Conservation (phyloP, 2,888 invertebrate genomes). For the Dasypogon diadema region DNA sequence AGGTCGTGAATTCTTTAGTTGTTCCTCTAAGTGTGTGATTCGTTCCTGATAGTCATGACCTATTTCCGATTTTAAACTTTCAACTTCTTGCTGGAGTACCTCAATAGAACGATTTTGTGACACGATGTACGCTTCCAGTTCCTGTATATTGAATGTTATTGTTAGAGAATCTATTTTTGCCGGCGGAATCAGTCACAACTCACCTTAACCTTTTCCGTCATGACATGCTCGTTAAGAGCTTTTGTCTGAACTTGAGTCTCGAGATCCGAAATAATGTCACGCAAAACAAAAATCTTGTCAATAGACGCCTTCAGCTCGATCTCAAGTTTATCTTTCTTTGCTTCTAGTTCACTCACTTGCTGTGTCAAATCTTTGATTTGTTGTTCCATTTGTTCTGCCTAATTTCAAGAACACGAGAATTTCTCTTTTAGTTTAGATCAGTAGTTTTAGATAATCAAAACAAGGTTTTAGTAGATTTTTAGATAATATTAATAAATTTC, state of each 20-base stretch:
- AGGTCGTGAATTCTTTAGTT: slow-evolving; percentile 69
- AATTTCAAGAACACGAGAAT: background rate
- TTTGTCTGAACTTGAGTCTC: slow-evolving; percentile 82
- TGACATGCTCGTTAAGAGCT: slow-evolving; percentile 74
- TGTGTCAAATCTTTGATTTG: slow-evolving; percentile 80
- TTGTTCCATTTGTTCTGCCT: slow-evolving; percentile 82
- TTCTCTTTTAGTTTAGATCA: background rate
- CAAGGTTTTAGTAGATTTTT: background rate
- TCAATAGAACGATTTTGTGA: slow-evolving; percentile 65
- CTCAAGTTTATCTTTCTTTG: slow-evolving; percentile 76
- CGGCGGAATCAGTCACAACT: slow-evolving; percentile 3
- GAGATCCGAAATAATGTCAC: slow-evolving; percentile 82
- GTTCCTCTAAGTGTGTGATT: slow-evolving; percentile 68
- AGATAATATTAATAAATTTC: slow-evolving; percentile 15
- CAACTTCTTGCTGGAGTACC: slow-evolving; percentile 64
- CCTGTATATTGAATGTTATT: slow-evolving; percentile 56
- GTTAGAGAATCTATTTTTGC: slow-evolving; percentile 21
- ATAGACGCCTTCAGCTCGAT: slow-evolving; percentile 80
- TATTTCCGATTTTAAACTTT: slow-evolving; percentile 65
- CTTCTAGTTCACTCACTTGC: slow-evolving; percentile 73
- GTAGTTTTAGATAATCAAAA: background rate
- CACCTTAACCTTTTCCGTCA: slow-evolving; percentile 70
- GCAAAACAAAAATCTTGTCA: slow-evolving; percentile 79
- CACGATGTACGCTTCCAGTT: slow-evolving; percentile 64
- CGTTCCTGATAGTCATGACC: slow-evolving; percentile 63